A percentile compares a stretch with the other conserved stretches of the same genome.
phyloP scores from a whole-genome alignment of 2,797 vertebrate genomes.

The Merluccius polli region DNA sequence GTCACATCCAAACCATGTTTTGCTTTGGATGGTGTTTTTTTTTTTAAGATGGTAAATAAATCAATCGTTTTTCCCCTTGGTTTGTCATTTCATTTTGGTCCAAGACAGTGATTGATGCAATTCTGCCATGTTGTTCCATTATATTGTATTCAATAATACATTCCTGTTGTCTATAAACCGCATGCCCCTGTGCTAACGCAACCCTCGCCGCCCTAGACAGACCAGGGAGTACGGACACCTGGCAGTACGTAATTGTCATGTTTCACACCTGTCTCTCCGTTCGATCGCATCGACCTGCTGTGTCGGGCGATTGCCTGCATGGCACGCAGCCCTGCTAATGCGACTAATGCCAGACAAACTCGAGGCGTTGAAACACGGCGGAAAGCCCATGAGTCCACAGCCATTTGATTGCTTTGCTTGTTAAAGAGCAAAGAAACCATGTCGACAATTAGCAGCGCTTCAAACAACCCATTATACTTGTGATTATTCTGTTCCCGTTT shows the following conservation, averaged over 20 bases:
- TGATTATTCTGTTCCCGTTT: not conserved
- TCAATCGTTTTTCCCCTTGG: not conserved
- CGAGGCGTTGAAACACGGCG: too few species aligned
- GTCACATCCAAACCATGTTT: not conserved
- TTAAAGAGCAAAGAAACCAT: not conserved
- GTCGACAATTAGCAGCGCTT: constrained; percentile 1
- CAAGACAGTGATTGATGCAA: not conserved
- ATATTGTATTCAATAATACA: not conserved
- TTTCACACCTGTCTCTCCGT: not conserved
- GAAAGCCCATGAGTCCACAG: not conserved
- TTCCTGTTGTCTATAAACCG: not conserved
- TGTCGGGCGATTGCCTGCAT: too few species aligned
- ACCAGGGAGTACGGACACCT: not conserved
- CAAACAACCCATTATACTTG: not conserved
- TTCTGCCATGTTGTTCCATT: not conserved
- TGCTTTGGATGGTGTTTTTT: not conserved
- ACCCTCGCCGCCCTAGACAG: constrained; percentile 16
- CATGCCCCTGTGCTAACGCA: not conserved
- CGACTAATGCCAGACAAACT: not conserved
- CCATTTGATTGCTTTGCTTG: not conserved
- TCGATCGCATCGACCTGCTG: not conserved
- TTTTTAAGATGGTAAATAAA: not conserved
- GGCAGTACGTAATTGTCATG: not conserved
- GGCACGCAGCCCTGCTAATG: not conserved
- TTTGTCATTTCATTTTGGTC: not conserved